Conservation (phyloP, 2,113 vertebrate species). For the Prietella phreatophila region DNA sequence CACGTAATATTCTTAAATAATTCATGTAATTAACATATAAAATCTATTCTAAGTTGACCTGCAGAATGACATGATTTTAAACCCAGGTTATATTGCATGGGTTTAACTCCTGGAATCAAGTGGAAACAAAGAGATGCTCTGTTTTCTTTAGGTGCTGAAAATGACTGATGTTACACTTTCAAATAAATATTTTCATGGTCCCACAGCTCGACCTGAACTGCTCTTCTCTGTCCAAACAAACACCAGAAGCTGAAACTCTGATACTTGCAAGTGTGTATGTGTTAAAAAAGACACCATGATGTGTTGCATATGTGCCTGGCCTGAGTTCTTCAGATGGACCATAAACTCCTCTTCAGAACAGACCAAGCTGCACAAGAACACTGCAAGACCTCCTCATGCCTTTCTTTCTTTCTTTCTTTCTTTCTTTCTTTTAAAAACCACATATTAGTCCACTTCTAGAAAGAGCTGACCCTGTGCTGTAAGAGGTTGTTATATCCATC, state of each 20-base stretch:
- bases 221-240: slow-evolving; percentile 57
- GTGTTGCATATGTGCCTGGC: slow-evolving; percentile 6
- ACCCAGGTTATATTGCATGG: background rate
- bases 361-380: background rate
- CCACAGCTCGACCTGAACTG: slow-evolving; percentile 33
- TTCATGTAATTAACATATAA: background rate
- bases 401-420: too few species aligned
- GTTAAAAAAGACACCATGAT: slow-evolving; percentile 50
- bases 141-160: slow-evolving; percentile 49
- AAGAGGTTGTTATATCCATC: too few species aligned
- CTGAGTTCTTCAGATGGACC: slow-evolving; percentile 14
- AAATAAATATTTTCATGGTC: slow-evolving; percentile 57
- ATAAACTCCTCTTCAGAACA: background rate
- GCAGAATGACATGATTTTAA: slow-evolving; percentile 11
- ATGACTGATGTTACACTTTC: slow-evolving; percentile 42
- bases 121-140: slow-evolving; percentile 46
- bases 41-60: background rate
- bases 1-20: background rate
- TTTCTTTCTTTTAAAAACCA: too few species aligned
- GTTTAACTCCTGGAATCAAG: slow-evolving; percentile 1
- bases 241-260: slow-evolving; percentile 13
- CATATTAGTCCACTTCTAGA: background rate
- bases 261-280: slow-evolving; percentile 21
- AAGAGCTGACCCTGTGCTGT: background rate
- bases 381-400: background rate